phyloP scores from a whole-genome alignment of 2,797 vertebrate genomes.

The Sciurus carolinensis region DNA sequence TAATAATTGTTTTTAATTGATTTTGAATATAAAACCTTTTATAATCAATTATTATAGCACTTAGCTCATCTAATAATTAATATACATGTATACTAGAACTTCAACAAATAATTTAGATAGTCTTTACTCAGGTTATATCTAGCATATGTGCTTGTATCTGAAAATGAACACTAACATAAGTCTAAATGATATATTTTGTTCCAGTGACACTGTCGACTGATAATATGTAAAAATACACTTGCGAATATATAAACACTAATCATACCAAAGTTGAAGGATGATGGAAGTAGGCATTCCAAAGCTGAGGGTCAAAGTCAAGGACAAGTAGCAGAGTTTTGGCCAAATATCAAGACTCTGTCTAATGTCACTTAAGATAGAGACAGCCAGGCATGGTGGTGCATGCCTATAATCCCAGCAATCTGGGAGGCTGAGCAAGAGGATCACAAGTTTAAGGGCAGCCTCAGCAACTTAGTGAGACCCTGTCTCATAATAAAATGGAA shows the following conservation, averaged over 20 bases:
- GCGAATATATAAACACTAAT: not conserved
- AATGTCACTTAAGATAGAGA: not conserved
- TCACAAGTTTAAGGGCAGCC: too few species aligned
- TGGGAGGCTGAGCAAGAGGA: too few species aligned
- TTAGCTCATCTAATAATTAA: constrained; percentile 50
- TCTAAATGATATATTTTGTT: constrained; percentile 18
- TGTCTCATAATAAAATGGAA: too few species aligned
- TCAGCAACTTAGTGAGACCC: too few species aligned
- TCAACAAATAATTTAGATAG: constrained; percentile 34
- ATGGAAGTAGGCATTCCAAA: not conserved
- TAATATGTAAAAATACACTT: not conserved
- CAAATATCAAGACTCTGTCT: not conserved
- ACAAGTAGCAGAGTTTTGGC: not conserved
- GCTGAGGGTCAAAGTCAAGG: not conserved
- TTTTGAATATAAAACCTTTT: constrained; percentile 52
- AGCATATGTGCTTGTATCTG: not conserved
- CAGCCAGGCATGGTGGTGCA: too few species aligned
- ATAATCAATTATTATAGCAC: not conserved
- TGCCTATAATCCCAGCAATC: too few species aligned
- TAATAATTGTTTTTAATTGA: constrained; percentile 29
- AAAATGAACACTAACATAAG: constrained; percentile 16
- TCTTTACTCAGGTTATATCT: constrained; percentile 8
- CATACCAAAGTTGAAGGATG: constrained; percentile 16
- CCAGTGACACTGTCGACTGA: not conserved
- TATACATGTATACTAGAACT: constrained; percentile 57